A percentile compares a stretch with the other conserved stretches of the same genome.
phyloP scores from a whole-genome alignment of 2,113 vertebrate species.

The Corythoichthys haematopterus region DNA sequence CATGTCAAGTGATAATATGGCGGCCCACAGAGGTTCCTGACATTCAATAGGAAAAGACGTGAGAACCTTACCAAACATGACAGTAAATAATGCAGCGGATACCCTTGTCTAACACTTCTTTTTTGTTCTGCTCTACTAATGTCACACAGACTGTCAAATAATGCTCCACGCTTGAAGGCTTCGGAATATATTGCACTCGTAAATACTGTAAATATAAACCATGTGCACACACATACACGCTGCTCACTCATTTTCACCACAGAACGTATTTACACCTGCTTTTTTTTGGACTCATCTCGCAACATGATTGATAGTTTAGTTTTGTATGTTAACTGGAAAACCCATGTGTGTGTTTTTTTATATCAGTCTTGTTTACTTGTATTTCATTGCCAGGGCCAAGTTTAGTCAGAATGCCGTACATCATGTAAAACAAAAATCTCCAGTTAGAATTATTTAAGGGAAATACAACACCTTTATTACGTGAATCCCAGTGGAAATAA shows the following conservation, averaged over 20 bases:
- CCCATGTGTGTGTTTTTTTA: too few relatives aligned
- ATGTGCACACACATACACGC: constrained; percentile 12
- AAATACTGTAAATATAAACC: constrained; percentile 50
- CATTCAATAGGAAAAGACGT: neutral
- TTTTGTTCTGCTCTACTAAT: neutral
- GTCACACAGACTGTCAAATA: constrained; percentile 26
- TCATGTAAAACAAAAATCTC: too few relatives aligned
- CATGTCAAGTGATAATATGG: neutral
- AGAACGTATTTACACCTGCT: neutral
- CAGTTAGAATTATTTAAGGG: too few relatives aligned
- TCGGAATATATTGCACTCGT: constrained; percentile 29
- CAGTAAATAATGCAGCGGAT: neutral
- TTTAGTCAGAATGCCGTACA: too few relatives aligned
- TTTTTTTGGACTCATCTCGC: neutral
- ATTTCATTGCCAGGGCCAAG: too few relatives aligned
- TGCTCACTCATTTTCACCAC: neutral
- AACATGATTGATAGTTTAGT: neutral
- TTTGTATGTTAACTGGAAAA: neutral
- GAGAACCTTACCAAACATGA: neutral
- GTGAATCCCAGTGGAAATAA: too few relatives aligned
- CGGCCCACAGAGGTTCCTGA: neutral
- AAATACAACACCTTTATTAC: too few relatives aligned
- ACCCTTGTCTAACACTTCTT: neutral
- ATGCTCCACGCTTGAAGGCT: constrained; percentile 19
- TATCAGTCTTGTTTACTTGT: too few relatives aligned